Evolutionary conservation across 2,888 invertebrate species (phyloP).

Genomic region (Enoplolaimus lenunculus): DNA sequence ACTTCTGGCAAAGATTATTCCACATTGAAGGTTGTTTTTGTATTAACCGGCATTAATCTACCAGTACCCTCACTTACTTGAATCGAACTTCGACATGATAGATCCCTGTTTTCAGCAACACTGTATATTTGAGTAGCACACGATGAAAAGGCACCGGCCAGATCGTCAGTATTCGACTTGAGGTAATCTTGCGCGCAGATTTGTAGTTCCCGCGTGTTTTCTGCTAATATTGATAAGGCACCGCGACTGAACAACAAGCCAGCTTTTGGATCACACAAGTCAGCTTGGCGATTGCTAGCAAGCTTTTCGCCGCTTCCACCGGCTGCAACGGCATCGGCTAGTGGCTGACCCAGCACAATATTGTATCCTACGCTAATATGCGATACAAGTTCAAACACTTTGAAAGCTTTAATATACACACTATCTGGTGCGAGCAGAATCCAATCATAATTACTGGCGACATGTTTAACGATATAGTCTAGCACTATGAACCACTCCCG

Average conservation of each 20-base stretch:
- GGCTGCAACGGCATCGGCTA: neutral
- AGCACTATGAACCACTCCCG: slow-evolving; percentile 70
- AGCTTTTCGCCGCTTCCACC: neutral
- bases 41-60: no score
- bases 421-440: slow-evolving; percentile 73
- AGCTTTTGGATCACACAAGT: slow-evolving; percentile 14
- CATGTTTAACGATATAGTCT: slow-evolving; percentile 76
- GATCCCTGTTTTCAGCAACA: no score
- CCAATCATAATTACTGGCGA: slow-evolving; percentile 75
- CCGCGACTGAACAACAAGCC: slow-evolving; percentile 20
- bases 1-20: no score
- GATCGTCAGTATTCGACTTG: no score
- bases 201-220: no score
- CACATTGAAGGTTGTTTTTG: no score
- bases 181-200: no score
- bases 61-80: no score
- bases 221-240: no score
- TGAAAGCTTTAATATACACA: slow-evolving; percentile 66
- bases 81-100: no score
- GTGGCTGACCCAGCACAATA: slow-evolving; percentile 57
- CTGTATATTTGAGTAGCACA: no score
- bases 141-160: no score
- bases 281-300: neutral
- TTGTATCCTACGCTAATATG: slow-evolving; percentile 68
- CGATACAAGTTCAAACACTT: slow-evolving; percentile 56